Base-by-base conservation (phyloP, 2,113 vertebrate genomes). In the Chaetodon auriga region DNA sequence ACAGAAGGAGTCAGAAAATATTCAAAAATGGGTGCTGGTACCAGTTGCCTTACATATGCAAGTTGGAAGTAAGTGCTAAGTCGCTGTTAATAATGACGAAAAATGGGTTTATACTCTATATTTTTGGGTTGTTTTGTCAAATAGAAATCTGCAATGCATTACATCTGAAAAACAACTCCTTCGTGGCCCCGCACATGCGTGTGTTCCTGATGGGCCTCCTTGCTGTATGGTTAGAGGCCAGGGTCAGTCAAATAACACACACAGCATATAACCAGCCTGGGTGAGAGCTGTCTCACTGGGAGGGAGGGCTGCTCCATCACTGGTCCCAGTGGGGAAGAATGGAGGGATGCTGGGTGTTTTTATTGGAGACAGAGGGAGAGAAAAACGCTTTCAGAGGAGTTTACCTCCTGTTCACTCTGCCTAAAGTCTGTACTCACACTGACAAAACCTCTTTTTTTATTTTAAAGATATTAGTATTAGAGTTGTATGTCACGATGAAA, bases 161-260 rank as follows among this genome's bases (percentile, higher is more conserved):
- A 83, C 78, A 57, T 55, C 70, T 84, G 71, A 74, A 82, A 83
- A 84, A 82, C 46, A 89, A 82, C 70, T 41, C 79, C 46, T 68
- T 48, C 35, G 11, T 12, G 9, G 36, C 35, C 35, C 43, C 74
- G 82, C 71, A 89, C 68, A 82, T 87, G 89, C 12, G 58, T 89
- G 74, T 84, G 88, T 89, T 89, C 82, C 55, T 75, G n/a, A 65
- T 61, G 75, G 80, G 87, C 85, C 83, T 90, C 80, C 16, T 53
- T 35, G 41, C 86, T 78, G 69, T 25, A 48, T 36, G 58, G 88
- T 79, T 80, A 79, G 72, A 89, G 86, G 83, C 78, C 85, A 87
- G 81, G 84, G 81, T 90, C 88, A 86, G 65, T 89, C 77, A 75
- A 93, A 89, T 86, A 90, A 90, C 82, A 82, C 36, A 14, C 87